Percentiles rank a stretch among this genome's conserved stretches.
phyloP scores from a whole-genome alignment of 2,888 invertebrate genomes.

The Zygaena filipendulae region DNA sequence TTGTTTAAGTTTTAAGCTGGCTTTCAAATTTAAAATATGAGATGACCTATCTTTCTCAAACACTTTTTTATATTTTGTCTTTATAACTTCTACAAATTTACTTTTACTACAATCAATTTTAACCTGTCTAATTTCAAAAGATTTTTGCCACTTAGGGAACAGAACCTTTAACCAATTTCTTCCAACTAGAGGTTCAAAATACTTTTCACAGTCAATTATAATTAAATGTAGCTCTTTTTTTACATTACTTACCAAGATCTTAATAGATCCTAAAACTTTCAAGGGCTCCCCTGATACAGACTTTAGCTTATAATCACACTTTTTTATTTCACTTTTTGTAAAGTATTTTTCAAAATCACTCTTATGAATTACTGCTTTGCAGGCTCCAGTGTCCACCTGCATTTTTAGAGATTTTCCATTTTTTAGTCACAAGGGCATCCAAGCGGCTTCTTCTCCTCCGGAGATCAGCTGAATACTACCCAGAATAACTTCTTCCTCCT shows the following conservation, averaged over 20 bases:
- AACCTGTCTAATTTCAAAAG: constrained; percentile 2
- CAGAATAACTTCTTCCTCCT: neutral
- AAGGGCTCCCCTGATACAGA: constrained; percentile 6
- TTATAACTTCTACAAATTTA: too few relatives aligned
- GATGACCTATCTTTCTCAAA: constrained; percentile 7
- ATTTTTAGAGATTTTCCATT: constrained; percentile 2
- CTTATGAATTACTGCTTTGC: constrained; percentile 8
- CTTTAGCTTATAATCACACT: constrained; percentile 1
- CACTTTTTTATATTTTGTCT: neutral
- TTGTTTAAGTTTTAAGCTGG: constrained; percentile 5
- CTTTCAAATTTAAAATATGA: constrained; percentile 4
- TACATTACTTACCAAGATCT: neutral
- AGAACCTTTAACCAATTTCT: constrained; percentile 10
- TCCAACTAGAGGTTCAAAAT: constrained; percentile 10
- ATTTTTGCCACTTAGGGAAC: constrained; percentile 8
- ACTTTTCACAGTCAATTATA: constrained; percentile 6
- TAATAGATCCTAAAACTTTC: neutral
- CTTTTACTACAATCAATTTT: too few relatives aligned
- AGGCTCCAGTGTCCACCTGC: constrained; percentile 9
- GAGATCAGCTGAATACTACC: neutral
- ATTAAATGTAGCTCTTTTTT: constrained; percentile 2
- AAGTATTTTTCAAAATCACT: too few relatives aligned
- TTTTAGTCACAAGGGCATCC: neutral
- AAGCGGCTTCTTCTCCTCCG: neutral
- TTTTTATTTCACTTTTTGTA: neutral